phyloP scores from a whole-genome alignment of 2,888 invertebrate genomes.

The Drosophila atripex region DNA sequence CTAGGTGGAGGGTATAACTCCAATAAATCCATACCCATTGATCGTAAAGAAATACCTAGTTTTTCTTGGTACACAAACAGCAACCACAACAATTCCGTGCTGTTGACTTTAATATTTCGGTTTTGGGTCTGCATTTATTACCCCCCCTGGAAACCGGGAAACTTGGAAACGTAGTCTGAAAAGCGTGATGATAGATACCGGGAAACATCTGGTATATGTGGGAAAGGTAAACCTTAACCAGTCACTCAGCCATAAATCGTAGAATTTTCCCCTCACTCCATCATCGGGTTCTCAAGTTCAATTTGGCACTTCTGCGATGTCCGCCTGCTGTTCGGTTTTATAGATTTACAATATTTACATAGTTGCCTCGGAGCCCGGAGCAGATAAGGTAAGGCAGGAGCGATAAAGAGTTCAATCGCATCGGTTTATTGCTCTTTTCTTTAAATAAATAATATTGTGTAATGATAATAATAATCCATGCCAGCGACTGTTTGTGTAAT shows the following conservation, averaged over 20 bases:
- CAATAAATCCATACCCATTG: neutral
- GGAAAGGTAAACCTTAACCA: constrained; percentile 68
- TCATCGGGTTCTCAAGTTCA: constrained; percentile 26
- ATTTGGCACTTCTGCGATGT: constrained; percentile 61
- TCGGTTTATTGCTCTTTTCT: constrained; percentile 65
- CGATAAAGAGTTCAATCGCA: constrained; percentile 78
- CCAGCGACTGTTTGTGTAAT: constrained; percentile 20
- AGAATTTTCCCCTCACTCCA: constrained; percentile 4
- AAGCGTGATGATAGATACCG: constrained; percentile 29
- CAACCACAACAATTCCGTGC: constrained; percentile 46
- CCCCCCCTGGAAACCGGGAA: neutral
- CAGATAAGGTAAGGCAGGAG: constrained; percentile 26
- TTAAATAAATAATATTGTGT: constrained; percentile 54
- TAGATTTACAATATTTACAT: constrained; percentile 62
- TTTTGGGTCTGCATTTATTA: constrained; percentile 36
- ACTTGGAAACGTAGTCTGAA: neutral
- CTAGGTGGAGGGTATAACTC: neutral
- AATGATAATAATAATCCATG: constrained; percentile 54
- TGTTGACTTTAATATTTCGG: constrained; percentile 67
- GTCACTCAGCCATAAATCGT: constrained; percentile 53
- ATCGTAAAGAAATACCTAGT: neutral
- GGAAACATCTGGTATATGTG: constrained; percentile 49
- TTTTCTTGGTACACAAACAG: constrained; percentile 7
- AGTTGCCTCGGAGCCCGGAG: constrained; percentile 12
- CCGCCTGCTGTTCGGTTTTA: constrained; percentile 32